Evolutionary conservation across 2,888 invertebrate species (phyloP).

Genomic region (Megaustenia siamemsis): DNA sequence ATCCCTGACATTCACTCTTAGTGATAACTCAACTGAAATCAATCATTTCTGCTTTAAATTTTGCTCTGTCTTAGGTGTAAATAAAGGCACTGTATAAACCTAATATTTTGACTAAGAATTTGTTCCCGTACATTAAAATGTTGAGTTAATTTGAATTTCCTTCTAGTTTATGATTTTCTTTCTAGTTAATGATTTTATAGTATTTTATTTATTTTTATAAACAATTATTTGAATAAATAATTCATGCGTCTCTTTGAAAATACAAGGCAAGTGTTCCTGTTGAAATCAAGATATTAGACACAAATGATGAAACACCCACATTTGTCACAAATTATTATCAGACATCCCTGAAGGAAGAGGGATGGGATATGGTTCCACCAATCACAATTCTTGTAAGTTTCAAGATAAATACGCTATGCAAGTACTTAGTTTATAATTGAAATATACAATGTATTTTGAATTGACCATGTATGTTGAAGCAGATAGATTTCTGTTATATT

Average conservation of each 20-base stretch:
- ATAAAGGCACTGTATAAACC: no score
- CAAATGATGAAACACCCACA: slow-evolving; percentile 74
- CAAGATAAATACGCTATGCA: background rate
- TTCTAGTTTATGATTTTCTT: background rate
- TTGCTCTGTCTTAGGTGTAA: no score
- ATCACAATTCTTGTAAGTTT: slow-evolving; percentile 84
- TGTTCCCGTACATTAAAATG: no score
- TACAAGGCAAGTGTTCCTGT: slow-evolving; percentile 67
- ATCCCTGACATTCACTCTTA: no score
- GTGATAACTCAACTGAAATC: no score
- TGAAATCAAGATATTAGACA: slow-evolving; percentile 69
- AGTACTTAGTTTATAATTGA: background rate
- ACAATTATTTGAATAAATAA: background rate
- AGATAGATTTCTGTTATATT: no score
- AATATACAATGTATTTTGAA: no score
- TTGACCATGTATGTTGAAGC: no score
- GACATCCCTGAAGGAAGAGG: slow-evolving; percentile 86
- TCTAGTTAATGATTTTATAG: no score
- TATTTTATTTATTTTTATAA: background rate
- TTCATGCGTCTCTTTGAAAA: background rate
- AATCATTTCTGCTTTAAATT: no score
- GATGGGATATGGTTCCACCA: slow-evolving; percentile 87
- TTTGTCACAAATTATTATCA: slow-evolving; percentile 70
- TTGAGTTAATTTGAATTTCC: no score
- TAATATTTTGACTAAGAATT: no score